Percentiles rank a stretch among this genome's conserved stretches.
Conservation (phyloP, 2,113 vertebrate species). For the Bungarus multicinctus region DNA sequence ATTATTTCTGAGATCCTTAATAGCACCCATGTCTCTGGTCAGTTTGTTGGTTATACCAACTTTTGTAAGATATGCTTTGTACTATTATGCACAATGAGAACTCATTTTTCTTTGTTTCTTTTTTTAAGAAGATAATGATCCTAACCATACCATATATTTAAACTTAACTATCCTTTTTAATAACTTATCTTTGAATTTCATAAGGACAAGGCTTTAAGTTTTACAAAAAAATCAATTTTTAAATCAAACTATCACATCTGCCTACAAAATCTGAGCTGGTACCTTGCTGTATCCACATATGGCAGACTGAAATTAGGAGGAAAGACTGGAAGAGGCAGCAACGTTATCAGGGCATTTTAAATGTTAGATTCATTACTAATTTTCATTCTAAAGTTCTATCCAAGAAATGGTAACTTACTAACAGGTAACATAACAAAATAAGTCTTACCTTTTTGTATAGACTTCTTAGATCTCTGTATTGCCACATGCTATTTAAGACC, state of each 20-base stretch:
- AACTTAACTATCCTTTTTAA: background rate
- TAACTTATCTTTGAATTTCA: background rate
- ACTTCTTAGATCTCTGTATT: slow-evolving; percentile 98
- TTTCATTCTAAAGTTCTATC: slow-evolving; percentile 26
- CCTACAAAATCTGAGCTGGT: background rate
- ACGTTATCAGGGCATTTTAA: slow-evolving; percentile 7
- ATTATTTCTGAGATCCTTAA: background rate
- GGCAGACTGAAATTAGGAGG: background rate
- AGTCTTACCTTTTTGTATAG: slow-evolving; percentile 98
- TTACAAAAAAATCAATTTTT: background rate
- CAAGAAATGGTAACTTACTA: background rate
- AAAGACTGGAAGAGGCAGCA: background rate
- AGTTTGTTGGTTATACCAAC: background rate
- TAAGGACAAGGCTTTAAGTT: background rate
- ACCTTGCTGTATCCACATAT: too few relatives aligned
- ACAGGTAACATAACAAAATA: slow-evolving; percentile 35
- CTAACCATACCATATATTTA: background rate
- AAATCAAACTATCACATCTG: background rate
- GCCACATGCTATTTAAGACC: slow-evolving; percentile 99
- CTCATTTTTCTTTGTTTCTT: background rate
- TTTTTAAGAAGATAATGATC: background rate
- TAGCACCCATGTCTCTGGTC: background rate
- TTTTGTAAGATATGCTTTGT: background rate
- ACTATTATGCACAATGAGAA: background rate
- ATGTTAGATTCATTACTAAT: slow-evolving; percentile 3